phyloP scores from a whole-genome alignment of 1,140 invertebrate genomes.

The Atta cephalotes region DNA sequence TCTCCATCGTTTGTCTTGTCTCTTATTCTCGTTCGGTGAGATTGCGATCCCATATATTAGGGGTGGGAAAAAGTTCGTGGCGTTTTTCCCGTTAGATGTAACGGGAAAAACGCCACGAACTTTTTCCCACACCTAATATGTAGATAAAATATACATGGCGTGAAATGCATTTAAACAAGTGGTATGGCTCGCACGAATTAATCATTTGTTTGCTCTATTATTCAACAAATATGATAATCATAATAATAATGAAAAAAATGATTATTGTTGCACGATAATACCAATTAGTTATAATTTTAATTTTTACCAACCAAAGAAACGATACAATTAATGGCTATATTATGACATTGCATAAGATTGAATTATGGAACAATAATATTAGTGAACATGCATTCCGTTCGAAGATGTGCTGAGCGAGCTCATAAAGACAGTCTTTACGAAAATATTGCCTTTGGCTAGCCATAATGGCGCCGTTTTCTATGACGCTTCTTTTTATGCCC shows the following conservation, averaged over 20 bases:
- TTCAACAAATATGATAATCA: neutral
- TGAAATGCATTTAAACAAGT: neutral
- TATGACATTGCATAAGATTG: neutral
- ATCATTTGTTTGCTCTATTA: neutral
- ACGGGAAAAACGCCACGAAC: too few species aligned
- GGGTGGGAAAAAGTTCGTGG: too few species aligned
- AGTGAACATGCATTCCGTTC: slow-evolving; percentile 4
- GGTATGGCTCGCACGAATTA: neutral
- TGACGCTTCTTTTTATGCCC: slow-evolving; percentile 2
- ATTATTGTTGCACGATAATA: slow-evolving; percentile 14
- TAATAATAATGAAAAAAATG: slow-evolving; percentile 11
- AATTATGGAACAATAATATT: slow-evolving; percentile 37
- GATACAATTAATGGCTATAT: slow-evolving; percentile 10
- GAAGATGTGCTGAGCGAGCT: neutral
- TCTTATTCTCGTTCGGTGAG: slow-evolving; percentile 20
- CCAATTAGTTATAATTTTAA: slow-evolving; percentile 12
- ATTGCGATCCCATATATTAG: slow-evolving; percentile 5
- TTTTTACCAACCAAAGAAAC: neutral
- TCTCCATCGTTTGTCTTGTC: slow-evolving; percentile 37
- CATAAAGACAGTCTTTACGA: slow-evolving; percentile 25
- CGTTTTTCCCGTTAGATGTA: too few species aligned
- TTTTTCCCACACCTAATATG: neutral
- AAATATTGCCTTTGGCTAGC: slow-evolving; percentile 34
- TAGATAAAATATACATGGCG: neutral
- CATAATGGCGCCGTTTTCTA: neutral